phyloP scores from a whole-genome alignment of 2,888 invertebrate species.

The Dolomedes plantarius region DNA sequence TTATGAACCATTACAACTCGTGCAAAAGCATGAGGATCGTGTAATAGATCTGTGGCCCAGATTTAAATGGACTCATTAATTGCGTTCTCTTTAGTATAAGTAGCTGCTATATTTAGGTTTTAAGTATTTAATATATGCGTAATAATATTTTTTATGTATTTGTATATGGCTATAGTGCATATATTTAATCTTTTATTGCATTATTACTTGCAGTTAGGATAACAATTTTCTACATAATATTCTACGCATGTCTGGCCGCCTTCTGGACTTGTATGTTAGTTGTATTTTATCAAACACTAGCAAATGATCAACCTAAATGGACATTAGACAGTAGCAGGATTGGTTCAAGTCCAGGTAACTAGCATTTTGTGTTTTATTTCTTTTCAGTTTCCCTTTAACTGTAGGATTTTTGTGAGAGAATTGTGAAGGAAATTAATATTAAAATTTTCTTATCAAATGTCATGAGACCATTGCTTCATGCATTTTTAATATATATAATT shows the following conservation, averaged over 20 bases:
- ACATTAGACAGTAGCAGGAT: slow-evolving; percentile 90
- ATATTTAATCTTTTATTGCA: slow-evolving; percentile 71
- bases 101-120: too few relatives aligned
- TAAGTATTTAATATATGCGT: too few relatives aligned
- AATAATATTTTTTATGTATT: too few relatives aligned
- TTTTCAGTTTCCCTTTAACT: too few relatives aligned
- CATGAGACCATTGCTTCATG: too few relatives aligned
- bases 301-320: slow-evolving; percentile 91
- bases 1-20: too few relatives aligned
- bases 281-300: slow-evolving; percentile 95
- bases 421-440: too few relatives aligned
- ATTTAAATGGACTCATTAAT: background rate
- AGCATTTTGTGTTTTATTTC: background rate
- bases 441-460: too few relatives aligned
- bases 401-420: too few relatives aligned
- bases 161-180: too few relatives aligned
- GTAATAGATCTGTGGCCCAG: background rate
- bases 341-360: slow-evolving; percentile 93
- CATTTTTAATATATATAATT: too few relatives aligned
- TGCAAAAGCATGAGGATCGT: too few relatives aligned
- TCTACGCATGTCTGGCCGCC: slow-evolving; percentile 92
- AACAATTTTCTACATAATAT: slow-evolving; percentile 95
- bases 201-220: slow-evolving; percentile 95
- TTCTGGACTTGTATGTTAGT: slow-evolving; percentile 97
- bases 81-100: background rate